Percentiles rank a stretch among this genome's conserved stretches.
phyloP scores from a whole-genome alignment of 2,797 vertebrate species.

The Pangasius krempfi region DNA sequence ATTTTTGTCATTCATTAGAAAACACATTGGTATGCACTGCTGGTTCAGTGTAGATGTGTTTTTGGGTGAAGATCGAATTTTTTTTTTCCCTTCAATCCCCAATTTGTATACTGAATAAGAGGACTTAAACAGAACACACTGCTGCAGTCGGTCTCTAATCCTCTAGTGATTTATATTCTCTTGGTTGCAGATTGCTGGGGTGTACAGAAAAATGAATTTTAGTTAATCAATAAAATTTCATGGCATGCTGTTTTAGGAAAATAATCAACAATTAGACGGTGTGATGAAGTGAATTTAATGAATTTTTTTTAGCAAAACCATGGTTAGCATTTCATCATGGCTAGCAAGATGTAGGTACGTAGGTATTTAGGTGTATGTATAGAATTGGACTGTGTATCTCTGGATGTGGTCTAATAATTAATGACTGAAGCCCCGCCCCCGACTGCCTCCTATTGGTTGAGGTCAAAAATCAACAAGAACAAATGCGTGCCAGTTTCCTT shows the following conservation, averaged over 20 bases:
- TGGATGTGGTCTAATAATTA: background rate
- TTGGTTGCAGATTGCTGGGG: too few species aligned
- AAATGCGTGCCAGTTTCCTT: background rate
- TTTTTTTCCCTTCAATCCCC: background rate
- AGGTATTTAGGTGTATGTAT: background rate
- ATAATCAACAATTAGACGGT: background rate
- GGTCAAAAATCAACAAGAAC: background rate
- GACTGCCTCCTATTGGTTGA: background rate
- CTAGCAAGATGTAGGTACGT: background rate
- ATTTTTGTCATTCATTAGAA: constrained; percentile 15
- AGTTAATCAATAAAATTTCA: background rate
- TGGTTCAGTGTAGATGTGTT: background rate
- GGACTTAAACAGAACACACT: background rate
- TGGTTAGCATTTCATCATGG: background rate
- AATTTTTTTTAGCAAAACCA: background rate
- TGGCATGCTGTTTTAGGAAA: background rate
- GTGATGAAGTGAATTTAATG: background rate
- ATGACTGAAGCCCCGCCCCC: background rate
- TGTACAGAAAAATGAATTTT: background rate
- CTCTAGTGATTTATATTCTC: constrained; percentile 3
- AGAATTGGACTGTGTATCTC: background rate
- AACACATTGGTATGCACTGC: constrained; percentile 7
- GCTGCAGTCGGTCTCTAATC: background rate
- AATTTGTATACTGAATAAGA: background rate
- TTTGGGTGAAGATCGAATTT: background rate